These are phyloP conservation scores for Danio jaintianensis DNA, from an alignment of 2,797 vertebrate genomes.

Conservation along the genomic window DNA sequence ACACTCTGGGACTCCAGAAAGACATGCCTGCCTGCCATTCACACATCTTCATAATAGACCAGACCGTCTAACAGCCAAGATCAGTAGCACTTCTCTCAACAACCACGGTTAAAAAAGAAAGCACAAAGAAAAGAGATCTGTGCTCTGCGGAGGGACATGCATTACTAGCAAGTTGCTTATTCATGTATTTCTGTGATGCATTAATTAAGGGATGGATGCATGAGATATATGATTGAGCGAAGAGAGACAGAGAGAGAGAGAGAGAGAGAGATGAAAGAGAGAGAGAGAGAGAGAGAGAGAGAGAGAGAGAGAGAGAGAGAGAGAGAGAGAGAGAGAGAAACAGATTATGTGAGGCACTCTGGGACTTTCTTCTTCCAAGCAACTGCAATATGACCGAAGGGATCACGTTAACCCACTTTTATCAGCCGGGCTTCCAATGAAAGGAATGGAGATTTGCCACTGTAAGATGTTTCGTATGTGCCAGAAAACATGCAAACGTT, in stretches of 20 bases:
- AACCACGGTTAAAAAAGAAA: constrained; percentile 33
- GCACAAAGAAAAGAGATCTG: constrained; percentile 28
- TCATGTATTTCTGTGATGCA: constrained; percentile 59
- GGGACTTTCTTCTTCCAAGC: constrained; percentile 62
- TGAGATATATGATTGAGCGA: constrained; percentile 42
- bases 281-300: constrained; percentile 30
- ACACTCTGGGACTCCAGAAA: constrained; percentile 71
- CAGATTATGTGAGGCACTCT: constrained; percentile 53
- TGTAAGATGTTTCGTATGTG: constrained; percentile 45
- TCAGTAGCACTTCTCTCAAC: constrained; percentile 12
- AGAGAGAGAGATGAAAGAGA: no score
- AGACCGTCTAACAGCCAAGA: constrained; percentile 50
- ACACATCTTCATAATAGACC: constrained; percentile 69
- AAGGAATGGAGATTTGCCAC: constrained; percentile 52
- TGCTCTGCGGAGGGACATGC: constrained; percentile 53
- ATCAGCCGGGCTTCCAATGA: constrained; percentile 58
- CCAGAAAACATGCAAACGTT: constrained; percentile 43
- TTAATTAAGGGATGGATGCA: constrained; percentile 56
- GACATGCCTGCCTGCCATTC: constrained; percentile 74
- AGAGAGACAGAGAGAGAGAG: constrained; percentile 33
- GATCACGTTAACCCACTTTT: constrained; percentile 65
- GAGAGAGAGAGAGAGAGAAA: constrained; percentile 47
- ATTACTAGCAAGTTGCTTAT: constrained; percentile 70
- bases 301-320: not conserved
- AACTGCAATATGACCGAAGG: constrained; percentile 65